These are phyloP conservation scores for Ascaphus truei DNA, from an alignment of 2,113 vertebrate species.

Conservation along the genomic window DNA sequence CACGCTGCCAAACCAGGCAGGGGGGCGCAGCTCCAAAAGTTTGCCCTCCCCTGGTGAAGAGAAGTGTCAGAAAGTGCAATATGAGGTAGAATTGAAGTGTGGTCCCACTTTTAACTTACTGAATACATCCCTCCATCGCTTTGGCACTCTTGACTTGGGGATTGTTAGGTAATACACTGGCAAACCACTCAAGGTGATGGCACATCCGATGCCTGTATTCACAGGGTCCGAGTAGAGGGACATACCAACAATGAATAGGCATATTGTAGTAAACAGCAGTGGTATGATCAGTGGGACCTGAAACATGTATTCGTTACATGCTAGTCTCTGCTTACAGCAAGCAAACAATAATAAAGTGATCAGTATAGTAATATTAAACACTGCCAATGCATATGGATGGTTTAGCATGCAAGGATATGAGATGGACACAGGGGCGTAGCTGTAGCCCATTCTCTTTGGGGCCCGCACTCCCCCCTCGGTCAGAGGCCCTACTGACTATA, in stretches of 20 bases:
- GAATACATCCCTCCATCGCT: constrained; percentile 31
- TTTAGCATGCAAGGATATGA: not conserved
- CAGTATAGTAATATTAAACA: not conserved
- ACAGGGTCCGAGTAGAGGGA: constrained; percentile 65
- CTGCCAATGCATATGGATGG: not conserved
- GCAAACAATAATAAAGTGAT: accelerated
- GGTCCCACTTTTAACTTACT: constrained; percentile 45
- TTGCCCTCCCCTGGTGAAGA: too few relatives aligned
- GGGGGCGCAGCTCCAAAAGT: too few relatives aligned
- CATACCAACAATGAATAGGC: constrained; percentile 59
- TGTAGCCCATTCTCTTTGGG: too few relatives aligned
- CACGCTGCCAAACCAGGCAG: too few relatives aligned
- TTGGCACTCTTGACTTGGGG: constrained; percentile 38
- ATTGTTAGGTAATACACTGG: constrained; percentile 58
- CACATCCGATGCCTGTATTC: constrained; percentile 56
- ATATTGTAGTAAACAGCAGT: constrained; percentile 52
- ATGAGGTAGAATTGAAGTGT: too few relatives aligned
- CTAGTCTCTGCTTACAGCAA: not conserved
- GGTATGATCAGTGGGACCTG: constrained; percentile 61
- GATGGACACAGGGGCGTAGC: not conserved
- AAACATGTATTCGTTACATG: constrained; percentile 4
- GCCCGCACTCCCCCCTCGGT: too few relatives aligned
- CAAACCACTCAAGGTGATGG: constrained; percentile 58
- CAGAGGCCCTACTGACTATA: too few relatives aligned
- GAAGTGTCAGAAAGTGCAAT: too few relatives aligned